Conservation (phyloP, 2,113 vertebrate species). For the Salvelinus alpinus region DNA sequence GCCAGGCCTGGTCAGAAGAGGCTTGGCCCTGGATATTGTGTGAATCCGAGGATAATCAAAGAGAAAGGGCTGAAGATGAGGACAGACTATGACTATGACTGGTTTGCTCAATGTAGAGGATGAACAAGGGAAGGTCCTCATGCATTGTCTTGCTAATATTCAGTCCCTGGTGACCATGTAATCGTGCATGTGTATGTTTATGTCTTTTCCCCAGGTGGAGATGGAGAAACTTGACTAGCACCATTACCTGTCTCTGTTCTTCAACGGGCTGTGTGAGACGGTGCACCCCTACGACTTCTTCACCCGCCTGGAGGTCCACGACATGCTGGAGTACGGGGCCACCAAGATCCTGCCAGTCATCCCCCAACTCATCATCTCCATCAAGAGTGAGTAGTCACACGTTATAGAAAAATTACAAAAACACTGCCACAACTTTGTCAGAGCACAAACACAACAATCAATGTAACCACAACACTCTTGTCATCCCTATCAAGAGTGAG, state of each 20-base stretch:
- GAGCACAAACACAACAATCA: too few species aligned
- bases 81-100: too few species aligned
- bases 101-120: too few species aligned
- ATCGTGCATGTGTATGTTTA: conserved; percentile 7
- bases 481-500: too few species aligned
- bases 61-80: conserved; percentile 28
- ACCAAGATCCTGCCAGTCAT: conserved; percentile 88
- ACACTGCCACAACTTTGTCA: too few species aligned
- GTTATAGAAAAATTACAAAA: too few species aligned
- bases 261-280: conserved; percentile 90
- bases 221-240: conserved; percentile 92
- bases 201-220: conserved; percentile 75
- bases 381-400: conserved; percentile 82
- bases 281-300: conserved; percentile 90
- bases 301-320: conserved; percentile 89
- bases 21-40: conserved; percentile 40
- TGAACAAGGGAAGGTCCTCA: background rate
- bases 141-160: background rate
- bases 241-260: conserved; percentile 90
- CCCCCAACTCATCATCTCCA: conserved; percentile 91
- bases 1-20: conserved; percentile 21
- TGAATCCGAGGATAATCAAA: conserved; percentile 51
- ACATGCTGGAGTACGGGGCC: conserved; percentile 91
- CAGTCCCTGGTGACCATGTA: background rate
- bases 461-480: too few species aligned